Evolutionary conservation across 2,888 invertebrate species (phyloP).

Genomic region (Drosophila mimetica): DNA sequence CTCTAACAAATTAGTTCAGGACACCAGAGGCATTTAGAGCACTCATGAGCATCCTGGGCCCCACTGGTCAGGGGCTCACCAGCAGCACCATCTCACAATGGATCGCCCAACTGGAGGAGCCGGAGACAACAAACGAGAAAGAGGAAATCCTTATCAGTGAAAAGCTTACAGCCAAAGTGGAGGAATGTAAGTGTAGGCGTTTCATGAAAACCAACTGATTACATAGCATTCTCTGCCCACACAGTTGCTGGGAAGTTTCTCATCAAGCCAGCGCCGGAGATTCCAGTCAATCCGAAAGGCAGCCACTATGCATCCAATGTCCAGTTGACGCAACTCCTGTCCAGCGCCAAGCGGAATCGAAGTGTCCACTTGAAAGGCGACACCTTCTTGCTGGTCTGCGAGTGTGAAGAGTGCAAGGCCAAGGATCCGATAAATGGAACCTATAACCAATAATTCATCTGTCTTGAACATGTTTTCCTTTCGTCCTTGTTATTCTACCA

Average conservation of each 20-base stretch:
- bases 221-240: not conserved
- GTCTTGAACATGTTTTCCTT: not conserved
- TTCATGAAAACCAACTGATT: not conserved
- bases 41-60: conserved; percentile 5
- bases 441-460: not conserved
- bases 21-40: conserved; percentile 2
- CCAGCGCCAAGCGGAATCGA: not conserved
- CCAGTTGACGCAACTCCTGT: not conserved
- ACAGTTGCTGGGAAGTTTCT: conserved; percentile 4
- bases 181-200: conserved; percentile 9
- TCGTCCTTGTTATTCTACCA: conserved; percentile 39
- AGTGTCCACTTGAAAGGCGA: conserved; percentile 1
- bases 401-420: conserved; percentile 3
- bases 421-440: conserved; percentile 7
- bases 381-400: conserved; percentile 2
- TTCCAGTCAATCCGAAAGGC: not conserved
- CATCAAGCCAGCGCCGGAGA: not conserved
- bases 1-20: not conserved
- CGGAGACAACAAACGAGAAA: not conserved
- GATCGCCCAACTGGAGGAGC: not conserved
- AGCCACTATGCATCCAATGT: conserved; percentile 3
- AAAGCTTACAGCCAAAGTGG: not conserved
- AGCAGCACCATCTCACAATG: not conserved
- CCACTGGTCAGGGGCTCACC: not conserved
- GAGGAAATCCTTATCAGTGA: not conserved